These are phyloP conservation scores for Alca torda DNA, from an alignment of 2,797 vertebrate species.

Conservation along the genomic window DNA sequence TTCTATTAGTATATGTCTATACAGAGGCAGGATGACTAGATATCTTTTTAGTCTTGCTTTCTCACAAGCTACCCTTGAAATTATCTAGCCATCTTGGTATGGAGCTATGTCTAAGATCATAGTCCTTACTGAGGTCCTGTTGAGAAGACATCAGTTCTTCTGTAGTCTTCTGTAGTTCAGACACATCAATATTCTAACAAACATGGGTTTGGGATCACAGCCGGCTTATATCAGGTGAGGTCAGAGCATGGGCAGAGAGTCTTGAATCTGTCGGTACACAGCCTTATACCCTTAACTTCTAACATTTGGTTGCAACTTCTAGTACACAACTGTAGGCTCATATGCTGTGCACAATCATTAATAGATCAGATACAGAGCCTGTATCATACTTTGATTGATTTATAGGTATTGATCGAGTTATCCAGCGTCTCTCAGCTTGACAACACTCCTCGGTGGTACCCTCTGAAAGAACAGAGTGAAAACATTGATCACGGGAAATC, in stretches of 20 bases:
- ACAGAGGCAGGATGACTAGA: not conserved
- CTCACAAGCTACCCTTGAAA: not conserved
- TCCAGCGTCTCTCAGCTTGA: conserved; percentile 90
- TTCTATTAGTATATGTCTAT: not conserved
- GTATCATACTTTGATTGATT: not conserved
- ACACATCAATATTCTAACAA: not conserved
- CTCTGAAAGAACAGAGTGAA: conserved; percentile 94
- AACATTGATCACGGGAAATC: conserved; percentile 89
- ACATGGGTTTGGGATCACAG: not conserved
- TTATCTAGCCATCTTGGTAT: not conserved
- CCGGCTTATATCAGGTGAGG: not conserved
- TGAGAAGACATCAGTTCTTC: not conserved
- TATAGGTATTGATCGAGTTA: conserved; percentile 94
- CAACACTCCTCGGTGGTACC: conserved; percentile 94
- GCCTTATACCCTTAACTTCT: not conserved
- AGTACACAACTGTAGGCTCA: not conserved
- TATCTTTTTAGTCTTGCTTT: not conserved
- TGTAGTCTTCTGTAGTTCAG: not conserved
- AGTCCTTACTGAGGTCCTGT: not conserved
- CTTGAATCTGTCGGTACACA: not conserved
- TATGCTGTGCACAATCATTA: not conserved
- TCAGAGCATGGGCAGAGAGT: not conserved
- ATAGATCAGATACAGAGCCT: not conserved
- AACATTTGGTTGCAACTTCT: not conserved
- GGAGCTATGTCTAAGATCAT: not conserved